phyloP scores from a whole-genome alignment of 2,113 vertebrate species.

The Ochotona curzoniae region DNA sequence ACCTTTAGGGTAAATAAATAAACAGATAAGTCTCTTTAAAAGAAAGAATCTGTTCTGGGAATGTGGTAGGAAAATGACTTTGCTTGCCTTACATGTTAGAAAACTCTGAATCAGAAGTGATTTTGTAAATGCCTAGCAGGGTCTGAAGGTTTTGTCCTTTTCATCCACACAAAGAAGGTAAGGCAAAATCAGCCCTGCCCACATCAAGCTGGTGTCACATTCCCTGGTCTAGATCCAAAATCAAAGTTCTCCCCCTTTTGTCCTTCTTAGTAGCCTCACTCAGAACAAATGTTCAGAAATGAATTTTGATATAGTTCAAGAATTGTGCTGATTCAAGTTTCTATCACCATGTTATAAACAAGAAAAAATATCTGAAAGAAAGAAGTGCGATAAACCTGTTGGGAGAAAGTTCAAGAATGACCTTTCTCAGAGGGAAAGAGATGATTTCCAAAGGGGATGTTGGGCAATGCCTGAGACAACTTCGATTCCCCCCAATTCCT shows the following conservation, averaged over 20 bases:
- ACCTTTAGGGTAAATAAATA: no score
- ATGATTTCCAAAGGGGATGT: background rate
- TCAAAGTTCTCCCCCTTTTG: background rate
- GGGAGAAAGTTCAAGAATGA: background rate
- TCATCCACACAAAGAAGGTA: background rate
- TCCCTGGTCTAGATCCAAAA: background rate
- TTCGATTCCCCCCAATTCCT: background rate
- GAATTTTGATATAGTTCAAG: constrained; percentile 1
- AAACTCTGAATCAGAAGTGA: background rate
- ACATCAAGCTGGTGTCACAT: background rate
- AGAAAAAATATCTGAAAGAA: background rate
- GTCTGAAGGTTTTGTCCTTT: background rate
- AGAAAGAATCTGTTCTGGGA: background rate
- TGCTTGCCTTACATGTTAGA: background rate
- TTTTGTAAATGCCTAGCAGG: background rate
- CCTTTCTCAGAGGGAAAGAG: background rate
- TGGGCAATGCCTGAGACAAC: background rate
- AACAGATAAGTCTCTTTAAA: no score
- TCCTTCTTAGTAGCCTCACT: background rate
- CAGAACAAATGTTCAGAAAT: background rate
- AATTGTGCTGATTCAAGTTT: background rate
- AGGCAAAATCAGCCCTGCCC: background rate
- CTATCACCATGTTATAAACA: background rate
- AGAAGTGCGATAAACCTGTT: background rate
- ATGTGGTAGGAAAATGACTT: background rate